A percentile compares a stretch with the other conserved stretches of the same genome.
Conservation (phyloP, 2,113 vertebrate genomes). For the Montifringilla adamsi region DNA sequence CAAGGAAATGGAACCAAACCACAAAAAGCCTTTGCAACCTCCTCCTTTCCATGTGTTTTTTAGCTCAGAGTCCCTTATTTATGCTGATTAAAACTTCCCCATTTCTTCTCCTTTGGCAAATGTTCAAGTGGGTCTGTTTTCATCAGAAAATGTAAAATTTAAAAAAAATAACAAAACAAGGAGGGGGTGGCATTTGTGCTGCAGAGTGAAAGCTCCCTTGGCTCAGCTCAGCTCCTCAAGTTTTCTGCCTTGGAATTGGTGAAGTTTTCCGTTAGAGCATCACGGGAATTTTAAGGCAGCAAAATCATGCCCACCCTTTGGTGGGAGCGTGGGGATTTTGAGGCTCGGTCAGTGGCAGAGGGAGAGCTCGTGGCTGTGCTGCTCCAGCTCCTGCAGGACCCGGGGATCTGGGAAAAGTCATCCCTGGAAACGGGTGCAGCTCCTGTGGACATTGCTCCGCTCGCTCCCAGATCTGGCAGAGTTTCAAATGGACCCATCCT, state of each 20-base stretch:
- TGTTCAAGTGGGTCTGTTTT: neutral
- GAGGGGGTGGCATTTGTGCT: neutral
- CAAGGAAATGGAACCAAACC: neutral
- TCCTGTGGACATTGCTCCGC: neutral
- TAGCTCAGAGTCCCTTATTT: neutral
- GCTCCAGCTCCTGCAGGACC: neutral
- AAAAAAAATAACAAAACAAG: neutral
- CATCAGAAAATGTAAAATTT: neutral
- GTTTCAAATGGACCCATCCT: neutral
- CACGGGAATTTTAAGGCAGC: neutral
- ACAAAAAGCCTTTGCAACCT: neutral
- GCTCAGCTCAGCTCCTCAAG: neutral
- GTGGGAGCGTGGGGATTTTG: neutral
- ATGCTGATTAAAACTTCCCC: neutral
- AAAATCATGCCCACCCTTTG: neutral
- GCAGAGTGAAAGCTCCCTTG: neutral
- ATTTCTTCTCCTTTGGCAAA: neutral
- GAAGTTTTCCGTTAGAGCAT: neutral
- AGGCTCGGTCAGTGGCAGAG: neutral
- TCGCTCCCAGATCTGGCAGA: neutral
- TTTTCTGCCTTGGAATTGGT: neutral
- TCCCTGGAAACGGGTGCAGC: neutral
- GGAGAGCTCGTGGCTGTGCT: neutral
- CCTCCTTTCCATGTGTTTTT: neutral
- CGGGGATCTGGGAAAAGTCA: neutral